Base-by-base conservation (phyloP, 2,797 vertebrate species). In the Knipowitschia caucasica region DNA sequence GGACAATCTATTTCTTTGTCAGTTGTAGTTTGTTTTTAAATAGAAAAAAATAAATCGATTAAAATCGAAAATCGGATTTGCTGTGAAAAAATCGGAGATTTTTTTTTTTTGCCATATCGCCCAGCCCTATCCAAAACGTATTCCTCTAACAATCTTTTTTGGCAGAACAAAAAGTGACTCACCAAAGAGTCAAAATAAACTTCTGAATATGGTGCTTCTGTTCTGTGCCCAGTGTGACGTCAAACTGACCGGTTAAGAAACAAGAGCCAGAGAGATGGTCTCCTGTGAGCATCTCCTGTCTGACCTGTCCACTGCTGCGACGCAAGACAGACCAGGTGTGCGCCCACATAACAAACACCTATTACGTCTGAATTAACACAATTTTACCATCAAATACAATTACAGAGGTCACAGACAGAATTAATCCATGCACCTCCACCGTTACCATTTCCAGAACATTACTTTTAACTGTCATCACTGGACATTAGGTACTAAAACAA, bases 291-390 rank as follows among this genome's bases (percentile, higher is more conserved):
- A 18, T 34, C 52, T 46, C 9, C 20, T 61, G 50, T 70, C 27
- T 15, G 53, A 65, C 73, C 71, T 62, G 59, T 69, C 49, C 58
- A 42, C 44, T 49, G 64, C 62, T 61, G 72, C 52, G 63, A 34
- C 39, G 59, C 57, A 64, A 77, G 73, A 70, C 31, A 17, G 50
- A 42, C 38, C 70, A 58, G 12, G 59, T 76, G 78, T 82, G 80
- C 62, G 42, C 73, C 53, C 64, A 57, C 71, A 72, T 86, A 73
- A 82, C 73, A 81, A 86, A 78, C 63, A 62, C 58, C 71, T 57
- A 81, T 87, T 81, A 83, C 49, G 77, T 83, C 71, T 56, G 68
- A 81, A 88, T 88, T 80, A 83, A 80, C 73, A 67, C 61, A 54
- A 55, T 69, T 88, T 81, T 71, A 78, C 67, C 64, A 79, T 80